phyloP scores from a whole-genome alignment of 2,888 invertebrate genomes.

The Junonia oenone region DNA sequence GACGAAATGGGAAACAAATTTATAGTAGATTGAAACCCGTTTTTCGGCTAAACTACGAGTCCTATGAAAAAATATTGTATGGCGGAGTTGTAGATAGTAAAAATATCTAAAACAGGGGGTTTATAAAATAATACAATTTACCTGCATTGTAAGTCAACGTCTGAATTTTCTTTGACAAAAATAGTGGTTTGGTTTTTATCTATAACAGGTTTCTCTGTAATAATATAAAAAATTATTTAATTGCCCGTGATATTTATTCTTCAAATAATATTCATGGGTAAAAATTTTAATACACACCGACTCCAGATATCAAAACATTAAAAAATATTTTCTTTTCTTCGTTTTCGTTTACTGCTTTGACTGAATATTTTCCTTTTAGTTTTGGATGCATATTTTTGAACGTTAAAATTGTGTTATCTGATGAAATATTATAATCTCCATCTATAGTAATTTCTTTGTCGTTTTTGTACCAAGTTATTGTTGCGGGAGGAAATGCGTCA shows the following conservation, averaged over 20 bases:
- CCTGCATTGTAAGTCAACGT: slow-evolving; percentile 3
- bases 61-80: too few relatives aligned
- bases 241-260: too few relatives aligned
- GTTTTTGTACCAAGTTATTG: slow-evolving; percentile 1
- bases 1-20: too few relatives aligned
- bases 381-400: neutral
- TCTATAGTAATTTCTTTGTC: neutral
- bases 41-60: too few relatives aligned
- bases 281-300: neutral
- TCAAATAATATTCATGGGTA: too few relatives aligned
- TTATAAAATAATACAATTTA: neutral
- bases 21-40: too few relatives aligned
- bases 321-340: neutral
- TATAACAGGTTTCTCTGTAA: slow-evolving; percentile 6
- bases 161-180: neutral
- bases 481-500: neutral
- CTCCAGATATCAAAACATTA: neutral
- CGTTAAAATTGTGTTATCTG: neutral
- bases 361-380: neutral
- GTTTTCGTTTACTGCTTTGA: neutral
- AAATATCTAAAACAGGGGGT: too few relatives aligned
- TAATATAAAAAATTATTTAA: neutral
- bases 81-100: too few relatives aligned
- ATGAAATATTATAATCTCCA: neutral
- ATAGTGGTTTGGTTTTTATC: slow-evolving; percentile 1